These are phyloP conservation scores for Streptopelia turtur DNA, from an alignment of 2,797 vertebrate species.

Conservation along the genomic window DNA sequence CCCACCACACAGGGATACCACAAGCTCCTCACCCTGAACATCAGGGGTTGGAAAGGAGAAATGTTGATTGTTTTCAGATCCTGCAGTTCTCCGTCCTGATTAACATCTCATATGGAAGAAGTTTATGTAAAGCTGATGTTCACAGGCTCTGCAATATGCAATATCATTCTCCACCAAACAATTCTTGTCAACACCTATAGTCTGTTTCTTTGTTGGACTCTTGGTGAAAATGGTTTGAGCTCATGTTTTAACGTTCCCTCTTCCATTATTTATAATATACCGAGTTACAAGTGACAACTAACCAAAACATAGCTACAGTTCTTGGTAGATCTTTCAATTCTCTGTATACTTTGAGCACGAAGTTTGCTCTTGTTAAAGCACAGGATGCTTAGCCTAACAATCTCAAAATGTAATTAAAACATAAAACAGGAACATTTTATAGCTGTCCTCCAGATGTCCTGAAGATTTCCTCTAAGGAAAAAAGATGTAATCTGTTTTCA, in stretches of 20 bases:
- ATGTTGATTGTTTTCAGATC: constrained; percentile 54
- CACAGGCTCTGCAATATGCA: constrained; percentile 40
- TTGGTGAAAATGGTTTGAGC: constrained; percentile 48
- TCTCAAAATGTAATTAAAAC: constrained; percentile 53
- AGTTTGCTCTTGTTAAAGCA: constrained; percentile 46
- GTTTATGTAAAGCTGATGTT: constrained; percentile 64
- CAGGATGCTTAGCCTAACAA: constrained; percentile 27
- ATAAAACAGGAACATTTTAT: constrained; percentile 55
- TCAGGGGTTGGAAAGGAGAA: background rate
- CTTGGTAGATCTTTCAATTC: constrained; percentile 18
- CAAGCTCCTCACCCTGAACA: background rate
- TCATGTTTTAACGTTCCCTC: constrained; percentile 43
- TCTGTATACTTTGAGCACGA: constrained; percentile 31
- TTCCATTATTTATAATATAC: constrained; percentile 57
- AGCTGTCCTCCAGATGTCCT: constrained; percentile 73
- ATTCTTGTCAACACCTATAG: constrained; percentile 51
- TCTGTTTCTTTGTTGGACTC: constrained; percentile 55
- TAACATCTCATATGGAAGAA: constrained; percentile 50
- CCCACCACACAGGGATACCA: background rate
- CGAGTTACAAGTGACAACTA: constrained; percentile 35
- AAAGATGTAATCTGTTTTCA: background rate
- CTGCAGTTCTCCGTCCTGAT: constrained; percentile 27
- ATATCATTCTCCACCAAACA: constrained; percentile 51
- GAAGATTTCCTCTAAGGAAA: constrained; percentile 53
- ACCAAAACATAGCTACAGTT: constrained; percentile 36